Conservation (phyloP, 1,140 invertebrate genomes). For the Panonychus citri region DNA sequence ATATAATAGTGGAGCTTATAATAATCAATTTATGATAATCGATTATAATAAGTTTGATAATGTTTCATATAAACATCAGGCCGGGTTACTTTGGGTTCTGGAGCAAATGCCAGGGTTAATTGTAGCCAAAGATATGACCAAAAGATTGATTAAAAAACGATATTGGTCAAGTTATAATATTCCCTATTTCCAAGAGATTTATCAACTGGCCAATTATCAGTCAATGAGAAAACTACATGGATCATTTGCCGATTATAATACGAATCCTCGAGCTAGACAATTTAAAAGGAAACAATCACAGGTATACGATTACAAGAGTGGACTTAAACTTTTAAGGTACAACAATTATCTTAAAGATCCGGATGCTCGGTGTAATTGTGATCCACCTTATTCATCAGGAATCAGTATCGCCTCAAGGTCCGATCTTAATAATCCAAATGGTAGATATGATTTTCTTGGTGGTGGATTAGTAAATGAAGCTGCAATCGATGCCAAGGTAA, state of each 20-base stretch:
- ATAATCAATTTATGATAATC: constrained; percentile 67
- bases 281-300: constrained; percentile 33
- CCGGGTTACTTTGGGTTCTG: constrained; percentile 38
- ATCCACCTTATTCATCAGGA: constrained; percentile 42
- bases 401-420: constrained; percentile 42
- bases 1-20: constrained; percentile 55
- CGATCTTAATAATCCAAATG: constrained; percentile 41
- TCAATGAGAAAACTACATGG: constrained; percentile 35
- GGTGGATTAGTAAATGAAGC: constrained; percentile 39
- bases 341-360: constrained; percentile 47
- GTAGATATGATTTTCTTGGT: constrained; percentile 36
- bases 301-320: constrained; percentile 30
- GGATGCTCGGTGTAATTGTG: constrained; percentile 39
- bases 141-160: constrained; percentile 34
- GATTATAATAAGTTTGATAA: constrained; percentile 41
- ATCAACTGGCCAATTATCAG: constrained; percentile 29
- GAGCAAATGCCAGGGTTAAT: constrained; percentile 53
- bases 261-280: constrained; percentile 37
- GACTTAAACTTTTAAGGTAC: constrained; percentile 41
- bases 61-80: too few relatives aligned
- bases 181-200: constrained; percentile 42
- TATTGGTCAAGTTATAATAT: constrained; percentile 59
- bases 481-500: constrained; percentile 38
- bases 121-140: constrained; percentile 36
- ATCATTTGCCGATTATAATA: constrained; percentile 42